Percentiles rank a stretch among this genome's conserved stretches.
Conservation (phyloP, 2,113 vertebrate species). For the Eleginops maclovinus region DNA sequence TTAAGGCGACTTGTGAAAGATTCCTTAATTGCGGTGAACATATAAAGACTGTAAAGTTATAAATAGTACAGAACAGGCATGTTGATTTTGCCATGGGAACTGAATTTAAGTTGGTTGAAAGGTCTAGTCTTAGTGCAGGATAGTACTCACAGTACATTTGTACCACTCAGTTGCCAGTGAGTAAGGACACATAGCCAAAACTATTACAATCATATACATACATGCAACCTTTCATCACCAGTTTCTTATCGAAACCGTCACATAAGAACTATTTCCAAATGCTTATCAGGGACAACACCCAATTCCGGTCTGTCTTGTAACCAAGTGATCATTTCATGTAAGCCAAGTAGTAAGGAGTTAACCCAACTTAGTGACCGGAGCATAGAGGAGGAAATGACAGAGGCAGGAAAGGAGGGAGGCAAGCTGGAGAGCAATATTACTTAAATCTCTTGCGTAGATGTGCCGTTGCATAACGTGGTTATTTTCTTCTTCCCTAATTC, state of each 20-base stretch:
- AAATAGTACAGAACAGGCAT: constrained; percentile 49
- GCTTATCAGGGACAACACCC: neutral
- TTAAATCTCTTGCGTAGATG: constrained; percentile 28
- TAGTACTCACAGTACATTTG: neutral
- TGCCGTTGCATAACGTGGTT: constrained; percentile 45
- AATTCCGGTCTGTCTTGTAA: neutral
- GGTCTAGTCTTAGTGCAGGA: neutral
- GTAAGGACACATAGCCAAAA: neutral
- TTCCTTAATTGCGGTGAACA: constrained; percentile 53
- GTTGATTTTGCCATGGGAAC: constrained; percentile 55
- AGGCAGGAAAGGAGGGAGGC: constrained; percentile 57
- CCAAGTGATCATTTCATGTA: neutral
- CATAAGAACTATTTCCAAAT: neutral
- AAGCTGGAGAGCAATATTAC: constrained; percentile 18
- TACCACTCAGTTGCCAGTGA: neutral
- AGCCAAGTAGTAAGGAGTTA: constrained; percentile 12
- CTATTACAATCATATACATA: neutral
- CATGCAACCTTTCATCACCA: neutral
- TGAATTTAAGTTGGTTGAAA: constrained; percentile 1
- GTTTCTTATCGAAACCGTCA: neutral
- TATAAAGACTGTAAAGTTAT: constrained; percentile 35
- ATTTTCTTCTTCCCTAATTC: constrained; percentile 30
- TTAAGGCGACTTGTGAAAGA: constrained; percentile 41
- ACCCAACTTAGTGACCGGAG: constrained; percentile 33
- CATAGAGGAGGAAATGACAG: constrained; percentile 57